phyloP scores from a whole-genome alignment of 2,888 invertebrate species.

The Orchesella flavescens region DNA sequence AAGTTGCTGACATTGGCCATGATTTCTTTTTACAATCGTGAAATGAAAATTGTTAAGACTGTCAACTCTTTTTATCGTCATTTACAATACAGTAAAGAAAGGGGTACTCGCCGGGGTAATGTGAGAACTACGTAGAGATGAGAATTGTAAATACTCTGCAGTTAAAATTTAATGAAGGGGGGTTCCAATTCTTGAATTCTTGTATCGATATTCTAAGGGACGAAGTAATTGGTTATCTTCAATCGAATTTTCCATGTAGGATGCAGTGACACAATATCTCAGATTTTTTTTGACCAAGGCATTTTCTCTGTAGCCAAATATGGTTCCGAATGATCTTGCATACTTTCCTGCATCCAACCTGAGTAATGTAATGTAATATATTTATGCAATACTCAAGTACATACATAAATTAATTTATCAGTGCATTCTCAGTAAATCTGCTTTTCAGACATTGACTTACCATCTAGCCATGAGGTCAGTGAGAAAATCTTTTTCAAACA shows the following conservation, averaged over 20 bases:
- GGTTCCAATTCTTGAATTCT: background rate
- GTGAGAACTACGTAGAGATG: no score
- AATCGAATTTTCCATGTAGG: background rate
- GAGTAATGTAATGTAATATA: background rate
- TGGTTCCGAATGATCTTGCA: background rate
- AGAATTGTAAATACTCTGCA: no score
- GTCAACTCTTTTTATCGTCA: no score
- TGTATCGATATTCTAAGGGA: background rate
- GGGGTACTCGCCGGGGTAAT: no score
- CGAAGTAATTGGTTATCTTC: background rate
- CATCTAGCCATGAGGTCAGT: background rate
- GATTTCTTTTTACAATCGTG: no score
- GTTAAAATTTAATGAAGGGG: background rate
- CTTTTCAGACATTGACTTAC: background rate
- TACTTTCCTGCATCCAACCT: background rate
- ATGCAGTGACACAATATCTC: conserved; percentile 5
- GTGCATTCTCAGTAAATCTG: background rate
- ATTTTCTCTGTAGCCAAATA: background rate
- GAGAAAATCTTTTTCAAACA: background rate
- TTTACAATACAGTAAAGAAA: no score
- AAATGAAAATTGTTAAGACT: no score
- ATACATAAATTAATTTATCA: background rate
- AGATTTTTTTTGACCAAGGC: background rate
- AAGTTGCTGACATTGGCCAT: no score
- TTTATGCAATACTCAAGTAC: background rate